Percentiles rank a stretch among this genome's conserved stretches.
phyloP scores from a whole-genome alignment of 2,113 vertebrate species.

The Carassius gibelio region DNA sequence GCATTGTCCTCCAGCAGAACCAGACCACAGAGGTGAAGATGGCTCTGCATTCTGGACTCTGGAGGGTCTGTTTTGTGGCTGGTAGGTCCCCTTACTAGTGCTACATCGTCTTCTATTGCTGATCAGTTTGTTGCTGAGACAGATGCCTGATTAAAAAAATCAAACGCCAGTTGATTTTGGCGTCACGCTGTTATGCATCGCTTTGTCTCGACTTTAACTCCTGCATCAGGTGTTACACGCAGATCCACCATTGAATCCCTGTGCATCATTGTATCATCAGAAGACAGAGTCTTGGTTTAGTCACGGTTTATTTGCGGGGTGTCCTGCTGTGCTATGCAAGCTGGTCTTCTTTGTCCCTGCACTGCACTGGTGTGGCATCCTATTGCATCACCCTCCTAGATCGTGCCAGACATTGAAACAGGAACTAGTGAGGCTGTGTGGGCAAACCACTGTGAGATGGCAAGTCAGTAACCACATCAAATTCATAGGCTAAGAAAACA shows the following conservation, averaged over 20 bases:
- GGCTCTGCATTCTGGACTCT: constrained; percentile 88
- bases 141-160: neutral
- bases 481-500: constrained; percentile 35
- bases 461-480: neutral
- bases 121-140: constrained; percentile 5
- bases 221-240: neutral
- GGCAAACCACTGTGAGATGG: constrained; percentile 18
- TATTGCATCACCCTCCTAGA: constrained; percentile 26
- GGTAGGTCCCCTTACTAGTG: constrained; percentile 65
- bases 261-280: neutral
- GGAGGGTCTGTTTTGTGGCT: constrained; percentile 90
- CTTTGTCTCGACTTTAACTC: neutral
- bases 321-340: neutral
- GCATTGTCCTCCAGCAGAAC: constrained; percentile 86
- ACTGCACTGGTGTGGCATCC: constrained; percentile 27
- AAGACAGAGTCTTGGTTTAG: neutral
- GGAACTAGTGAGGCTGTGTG: constrained; percentile 12
- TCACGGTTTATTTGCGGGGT: neutral
- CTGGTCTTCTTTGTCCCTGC: constrained; percentile 17
- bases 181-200: neutral
- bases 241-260: neutral
- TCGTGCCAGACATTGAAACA: constrained; percentile 30
- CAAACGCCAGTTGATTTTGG: neutral
- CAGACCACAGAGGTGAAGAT: constrained; percentile 90
- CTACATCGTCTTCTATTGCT: neutral